Percentiles rank a stretch among this genome's conserved stretches.
phyloP scores from a whole-genome alignment of 2,888 invertebrate species.

The Hofmannophila pseudospretella region DNA sequence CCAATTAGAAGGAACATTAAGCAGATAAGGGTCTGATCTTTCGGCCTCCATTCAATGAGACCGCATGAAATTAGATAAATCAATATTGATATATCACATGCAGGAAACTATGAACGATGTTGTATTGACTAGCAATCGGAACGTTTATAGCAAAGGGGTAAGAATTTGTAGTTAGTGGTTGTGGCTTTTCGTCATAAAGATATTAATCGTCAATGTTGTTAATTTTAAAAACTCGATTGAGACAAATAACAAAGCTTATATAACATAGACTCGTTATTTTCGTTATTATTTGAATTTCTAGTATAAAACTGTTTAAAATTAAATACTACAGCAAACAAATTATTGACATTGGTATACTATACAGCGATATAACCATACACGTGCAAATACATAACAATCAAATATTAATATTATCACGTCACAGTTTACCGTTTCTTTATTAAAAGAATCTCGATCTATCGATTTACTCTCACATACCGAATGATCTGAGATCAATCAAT shows the following conservation, averaged over 20 bases:
- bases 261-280: neutral
- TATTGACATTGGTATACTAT: conserved; percentile 21
- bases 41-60: neutral
- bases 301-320: conserved; percentile 27
- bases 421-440: too few relatives aligned
- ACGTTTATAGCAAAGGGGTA: neutral
- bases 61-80: neutral
- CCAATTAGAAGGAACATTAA: neutral
- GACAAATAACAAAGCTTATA: neutral
- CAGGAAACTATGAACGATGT: neutral
- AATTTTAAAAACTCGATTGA: neutral
- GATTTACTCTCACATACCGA: too few relatives aligned
- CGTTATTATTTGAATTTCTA: conserved; percentile 6
- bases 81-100: neutral
- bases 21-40: neutral
- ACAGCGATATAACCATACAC: conserved; percentile 43
- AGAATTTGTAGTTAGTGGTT: neutral
- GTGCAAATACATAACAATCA: conserved; percentile 31
- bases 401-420: too few relatives aligned
- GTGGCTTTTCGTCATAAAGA: neutral
- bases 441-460: too few relatives aligned
- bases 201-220: neutral
- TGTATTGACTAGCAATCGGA: neutral
- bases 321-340: conserved; percentile 55
- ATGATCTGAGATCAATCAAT: too few relatives aligned